Base-by-base conservation (phyloP, 1,140 invertebrate species). In the Brachionus rubens region DNA sequence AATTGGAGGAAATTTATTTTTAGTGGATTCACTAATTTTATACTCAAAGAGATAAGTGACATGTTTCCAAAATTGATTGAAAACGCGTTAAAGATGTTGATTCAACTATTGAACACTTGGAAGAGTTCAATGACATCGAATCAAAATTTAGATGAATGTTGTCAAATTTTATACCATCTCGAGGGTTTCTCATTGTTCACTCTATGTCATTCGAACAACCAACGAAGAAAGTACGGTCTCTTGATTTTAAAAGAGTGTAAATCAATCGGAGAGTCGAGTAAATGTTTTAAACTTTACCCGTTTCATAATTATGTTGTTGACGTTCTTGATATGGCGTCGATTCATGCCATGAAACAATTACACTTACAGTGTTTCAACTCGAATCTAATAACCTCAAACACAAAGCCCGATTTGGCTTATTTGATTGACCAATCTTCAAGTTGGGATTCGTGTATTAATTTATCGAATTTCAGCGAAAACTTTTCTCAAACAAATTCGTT, bases 1-100 rank as follows among this genome's bases (percentile, higher is more conserved):
- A 92, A 96, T 79, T 99, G 96, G 96, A 87, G 96, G 80, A 93
- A 98, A 82, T 93, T 97, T 82, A 94, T 98, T 46, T 77, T 76
- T 81, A 19, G 88, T 86, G 92, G 94, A 14, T 96, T 96, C 84
- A 92, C 95, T 1, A 93, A 96, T 85, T 98, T 98, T 86, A 86
- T 98, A 16, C 90, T 92, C 41, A 90, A 92, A 79, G 94, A 98
- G 82, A 92, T 99, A 48, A 88, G 89, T 81, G 94, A 97, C 81
- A 93, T 91, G 12, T 90, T 90, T 79, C 89, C 90, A 24, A 91
- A 93, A 81, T 87, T 98, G 21, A 86, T 99, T 7, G 96, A 99
- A 81, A 94, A 93, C 81, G 91, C 93, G n/a, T 86, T 98, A 1
- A 88, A 94, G 56, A 93, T 98, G 89, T 82, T 99, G 12, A 86